Base-by-base conservation (phyloP, 2,113 vertebrate genomes). In the Benitochromis conjunctus region DNA sequence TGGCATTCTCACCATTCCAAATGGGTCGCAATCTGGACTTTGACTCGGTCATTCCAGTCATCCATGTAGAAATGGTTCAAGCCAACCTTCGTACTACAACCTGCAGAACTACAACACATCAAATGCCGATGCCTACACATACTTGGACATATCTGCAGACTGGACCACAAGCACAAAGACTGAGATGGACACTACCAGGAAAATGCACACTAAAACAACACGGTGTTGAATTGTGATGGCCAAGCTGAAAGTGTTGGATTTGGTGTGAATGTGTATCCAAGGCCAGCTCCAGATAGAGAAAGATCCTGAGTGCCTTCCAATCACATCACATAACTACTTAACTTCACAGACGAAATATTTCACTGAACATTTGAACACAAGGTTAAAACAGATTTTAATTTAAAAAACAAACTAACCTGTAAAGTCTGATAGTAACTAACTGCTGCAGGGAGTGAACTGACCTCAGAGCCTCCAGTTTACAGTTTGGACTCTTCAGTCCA, bases 381-480 rank as follows among this genome's bases (percentile, higher is more conserved):
- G 7, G 56, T 58, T 29, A 13, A 58, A 58, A 58, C 56, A 16
- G 26, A 58, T 58, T 58, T 58, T 57, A 57, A 57, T 10, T 2
- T 2, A 3, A 18, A 29, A 29, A 13, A 13, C 1, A 26, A 31
- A 6, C 14, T 18, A 57, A 24, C 55, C 26, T 14, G 55, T 57
- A 57, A 36, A 36, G 24, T 57, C 55, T 57, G 14, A 58, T 31
- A 58, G 4, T 60, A 31, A 60, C 31, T 62, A 12, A 62, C 31
- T 36, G 31, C 2, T 62, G 18, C 18, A 36, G 31, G 31, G 18
- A 36, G 58, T 36, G 58, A 62, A 62, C 31, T 62, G 31, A 62
- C 58, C 58, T 36, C 29, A 62, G 58, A 62, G 58, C 58, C 19
- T 62, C 31, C 58, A 62, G 58, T 62, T 62, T 62, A 62, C 58